These are phyloP conservation scores for Drosophila percnosoma DNA, from an alignment of 2,888 invertebrate genomes.

Conservation along the genomic window DNA sequence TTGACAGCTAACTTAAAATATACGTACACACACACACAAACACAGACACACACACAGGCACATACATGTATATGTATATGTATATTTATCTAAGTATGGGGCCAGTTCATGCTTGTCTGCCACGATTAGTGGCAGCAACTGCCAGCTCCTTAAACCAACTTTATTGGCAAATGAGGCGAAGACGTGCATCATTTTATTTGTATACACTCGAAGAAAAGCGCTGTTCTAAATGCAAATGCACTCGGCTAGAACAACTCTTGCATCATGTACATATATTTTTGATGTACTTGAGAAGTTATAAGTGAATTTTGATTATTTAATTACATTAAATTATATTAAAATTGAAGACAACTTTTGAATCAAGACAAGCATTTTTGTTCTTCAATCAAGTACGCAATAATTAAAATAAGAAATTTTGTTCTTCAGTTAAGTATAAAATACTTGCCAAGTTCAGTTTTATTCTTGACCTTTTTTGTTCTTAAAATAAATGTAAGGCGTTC, in stretches of 20 bases:
- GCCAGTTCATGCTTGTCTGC: conserved; percentile 69
- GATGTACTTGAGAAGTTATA: neutral
- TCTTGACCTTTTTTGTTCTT: neutral
- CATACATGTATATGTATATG: too few relatives aligned
- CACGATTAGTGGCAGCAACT: conserved; percentile 60
- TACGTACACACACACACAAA: conserved; percentile 12
- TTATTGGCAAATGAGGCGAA: conserved; percentile 65
- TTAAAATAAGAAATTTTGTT: neutral
- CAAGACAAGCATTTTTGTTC: neutral
- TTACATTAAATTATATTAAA: fast-evolving
- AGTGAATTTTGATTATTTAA: neutral
- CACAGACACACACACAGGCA: neutral
- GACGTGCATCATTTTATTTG: conserved; percentile 51
- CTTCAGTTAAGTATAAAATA: neutral
- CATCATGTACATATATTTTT: neutral
- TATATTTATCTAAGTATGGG: conserved; percentile 36
- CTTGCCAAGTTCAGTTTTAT: neutral
- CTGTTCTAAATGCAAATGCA: neutral
- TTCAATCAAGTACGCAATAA: neutral
- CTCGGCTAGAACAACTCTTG: neutral
- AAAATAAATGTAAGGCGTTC: neutral
- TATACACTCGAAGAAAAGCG: neutral
- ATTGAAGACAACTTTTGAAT: neutral
- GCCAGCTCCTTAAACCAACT: conserved; percentile 67
- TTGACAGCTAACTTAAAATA: conserved; percentile 62